Conservation (phyloP, 2,888 invertebrate genomes). For the Lithosia quadra region DNA sequence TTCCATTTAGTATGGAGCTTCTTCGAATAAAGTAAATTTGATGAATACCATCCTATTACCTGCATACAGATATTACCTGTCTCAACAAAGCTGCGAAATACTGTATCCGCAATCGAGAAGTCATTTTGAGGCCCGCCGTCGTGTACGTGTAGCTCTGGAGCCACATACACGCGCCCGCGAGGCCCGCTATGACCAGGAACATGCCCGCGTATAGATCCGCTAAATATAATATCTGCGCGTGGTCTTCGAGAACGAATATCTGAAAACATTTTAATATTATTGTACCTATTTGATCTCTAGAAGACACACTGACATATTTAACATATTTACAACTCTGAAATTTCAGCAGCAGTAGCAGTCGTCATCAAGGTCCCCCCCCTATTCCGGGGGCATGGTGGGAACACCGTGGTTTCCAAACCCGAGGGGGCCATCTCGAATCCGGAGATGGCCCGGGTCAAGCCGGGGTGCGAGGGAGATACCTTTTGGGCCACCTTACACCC, state of each 20-base stretch:
- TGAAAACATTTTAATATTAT: slow-evolving; percentile 55
- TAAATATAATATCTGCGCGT: slow-evolving; percentile 81
- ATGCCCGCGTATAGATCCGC: slow-evolving; percentile 89
- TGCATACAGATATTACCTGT: slow-evolving; percentile 69
- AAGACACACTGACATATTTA: not conserved
- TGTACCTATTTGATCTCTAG: not conserved
- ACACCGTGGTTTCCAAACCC: too few relatives aligned
- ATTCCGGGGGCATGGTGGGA: too few relatives aligned
- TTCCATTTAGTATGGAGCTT: not conserved
- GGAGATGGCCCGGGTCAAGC: too few relatives aligned
- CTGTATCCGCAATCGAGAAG: slow-evolving; percentile 86
- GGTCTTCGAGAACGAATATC: slow-evolving; percentile 87
- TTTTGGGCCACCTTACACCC: too few relatives aligned
- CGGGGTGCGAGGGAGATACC: too few relatives aligned
- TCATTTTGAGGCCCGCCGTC: slow-evolving; percentile 91
- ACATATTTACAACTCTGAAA: too few relatives aligned
- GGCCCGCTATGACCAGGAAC: slow-evolving; percentile 89
- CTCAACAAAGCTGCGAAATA: slow-evolving; percentile 85
- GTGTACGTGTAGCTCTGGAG: slow-evolving; percentile 91
- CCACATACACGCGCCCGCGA: slow-evolving; percentile 89
- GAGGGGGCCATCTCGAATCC: too few relatives aligned
- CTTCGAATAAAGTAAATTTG: too few relatives aligned
- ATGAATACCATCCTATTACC: too few relatives aligned
- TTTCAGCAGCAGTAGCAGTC: not conserved
- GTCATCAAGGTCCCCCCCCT: too few relatives aligned